These are phyloP conservation scores for Lethenteron reissneri DNA, from an alignment of 2,113 vertebrate species.

Conservation along the genomic window DNA sequence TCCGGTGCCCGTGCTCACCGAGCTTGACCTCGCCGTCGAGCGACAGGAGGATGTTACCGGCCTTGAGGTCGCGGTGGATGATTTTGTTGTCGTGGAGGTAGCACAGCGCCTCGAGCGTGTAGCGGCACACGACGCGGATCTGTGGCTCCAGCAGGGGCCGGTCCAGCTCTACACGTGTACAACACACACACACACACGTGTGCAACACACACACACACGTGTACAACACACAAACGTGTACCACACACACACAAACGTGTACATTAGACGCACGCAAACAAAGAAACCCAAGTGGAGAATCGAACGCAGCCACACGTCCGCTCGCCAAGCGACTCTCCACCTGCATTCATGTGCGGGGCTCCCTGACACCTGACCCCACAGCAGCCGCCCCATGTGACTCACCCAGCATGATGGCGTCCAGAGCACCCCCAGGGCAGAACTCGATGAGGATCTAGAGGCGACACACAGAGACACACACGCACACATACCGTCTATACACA, in stretches of 20 bases:
- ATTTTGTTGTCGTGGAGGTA: conserved; percentile 81
- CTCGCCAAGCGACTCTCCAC: too few species aligned
- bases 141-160: conserved; percentile 61
- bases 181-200: too few species aligned
- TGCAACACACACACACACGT: too few species aligned
- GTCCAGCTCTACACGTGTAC: conserved; percentile 45
- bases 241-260: too few species aligned
- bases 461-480: conserved; percentile 5
- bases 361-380: too few species aligned
- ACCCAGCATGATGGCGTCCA: conserved; percentile 31
- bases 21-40: conserved; percentile 78
- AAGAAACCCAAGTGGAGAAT: too few species aligned
- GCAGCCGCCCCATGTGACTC: conserved; percentile 9
- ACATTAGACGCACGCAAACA: too few species aligned
- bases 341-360: too few species aligned
- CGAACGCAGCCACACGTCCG: too few species aligned
- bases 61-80: conserved; percentile 93
- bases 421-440: conserved; percentile 29
- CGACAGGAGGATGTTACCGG: conserved; percentile 73
- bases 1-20: conserved; percentile 27
- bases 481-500: too few species aligned
- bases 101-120: conserved; percentile 66
- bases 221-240: too few species aligned
- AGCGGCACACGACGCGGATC: conserved; percentile 65
- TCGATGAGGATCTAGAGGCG: conserved; percentile 25